phyloP scores from a whole-genome alignment of 2,888 invertebrate species.

The Seira musarum region DNA sequence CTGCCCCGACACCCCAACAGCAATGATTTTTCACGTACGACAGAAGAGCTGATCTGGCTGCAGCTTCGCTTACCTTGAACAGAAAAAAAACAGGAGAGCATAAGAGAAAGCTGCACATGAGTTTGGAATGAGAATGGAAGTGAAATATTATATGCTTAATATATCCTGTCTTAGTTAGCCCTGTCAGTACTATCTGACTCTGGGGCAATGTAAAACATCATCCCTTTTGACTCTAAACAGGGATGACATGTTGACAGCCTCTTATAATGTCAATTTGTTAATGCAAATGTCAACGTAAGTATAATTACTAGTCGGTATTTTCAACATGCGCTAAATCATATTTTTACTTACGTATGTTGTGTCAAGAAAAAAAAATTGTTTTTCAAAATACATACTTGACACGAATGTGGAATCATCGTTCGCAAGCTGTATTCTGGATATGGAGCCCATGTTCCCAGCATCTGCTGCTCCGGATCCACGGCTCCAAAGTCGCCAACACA shows the following conservation, averaged over 20 bases:
- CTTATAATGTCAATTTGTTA: too few relatives aligned
- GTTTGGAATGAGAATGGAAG: too few relatives aligned
- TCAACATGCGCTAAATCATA: background rate
- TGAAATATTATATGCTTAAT: too few relatives aligned
- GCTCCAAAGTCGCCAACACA: slow-evolving; percentile 60
- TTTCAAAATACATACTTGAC: slow-evolving; percentile 45
- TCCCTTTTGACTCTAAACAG: too few relatives aligned
- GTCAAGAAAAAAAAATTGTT: slow-evolving; percentile 13
- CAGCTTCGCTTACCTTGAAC: slow-evolving; percentile 68
- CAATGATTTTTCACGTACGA: slow-evolving; percentile 73
- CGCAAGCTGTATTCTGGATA: slow-evolving; percentile 59
- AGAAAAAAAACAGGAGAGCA: slow-evolving; percentile 27
- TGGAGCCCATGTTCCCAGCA: slow-evolving; percentile 64
- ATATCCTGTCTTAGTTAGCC: too few relatives aligned
- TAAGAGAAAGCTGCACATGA: too few relatives aligned
- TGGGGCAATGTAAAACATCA: too few relatives aligned
- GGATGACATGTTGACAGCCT: too few relatives aligned
- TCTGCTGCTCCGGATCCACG: slow-evolving; percentile 60
- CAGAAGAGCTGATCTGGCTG: slow-evolving; percentile 73
- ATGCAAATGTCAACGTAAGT: too few relatives aligned
- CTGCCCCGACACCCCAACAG: slow-evolving; percentile 75
- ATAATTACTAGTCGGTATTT: too few relatives aligned
- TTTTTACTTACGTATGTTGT: background rate
- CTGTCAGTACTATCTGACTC: too few relatives aligned
- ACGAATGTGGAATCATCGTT: slow-evolving; percentile 64